A percentile compares a stretch with the other conserved stretches of the same genome.
Conservation (phyloP, 2,113 vertebrate genomes). For the Pungitius pungitius region DNA sequence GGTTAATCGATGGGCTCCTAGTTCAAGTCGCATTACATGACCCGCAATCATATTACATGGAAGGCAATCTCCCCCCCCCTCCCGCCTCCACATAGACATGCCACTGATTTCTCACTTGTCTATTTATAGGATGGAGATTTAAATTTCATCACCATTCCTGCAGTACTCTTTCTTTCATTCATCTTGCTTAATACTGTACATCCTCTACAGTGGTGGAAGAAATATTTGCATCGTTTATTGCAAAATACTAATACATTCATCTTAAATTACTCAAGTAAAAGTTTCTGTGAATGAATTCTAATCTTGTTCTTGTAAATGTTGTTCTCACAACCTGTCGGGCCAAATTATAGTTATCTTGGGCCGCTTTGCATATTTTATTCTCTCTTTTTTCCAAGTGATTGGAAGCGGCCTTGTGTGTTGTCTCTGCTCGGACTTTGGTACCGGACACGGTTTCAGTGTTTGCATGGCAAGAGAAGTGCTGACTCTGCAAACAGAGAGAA, state of each 20-base stretch:
- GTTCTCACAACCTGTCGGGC: background rate
- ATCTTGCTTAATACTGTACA: background rate
- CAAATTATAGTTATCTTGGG: background rate
- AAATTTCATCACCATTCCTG: background rate
- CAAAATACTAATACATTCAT: background rate
- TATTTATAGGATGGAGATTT: background rate
- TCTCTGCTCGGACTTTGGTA: too few relatives aligned
- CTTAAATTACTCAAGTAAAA: background rate
- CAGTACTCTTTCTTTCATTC: background rate
- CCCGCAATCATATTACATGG: background rate
- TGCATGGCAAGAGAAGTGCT: too few relatives aligned
- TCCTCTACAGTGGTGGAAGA: background rate
- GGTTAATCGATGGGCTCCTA: background rate
- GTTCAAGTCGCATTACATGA: background rate
- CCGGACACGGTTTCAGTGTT: too few relatives aligned
- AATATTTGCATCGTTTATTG: background rate
- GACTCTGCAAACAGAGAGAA: background rate
- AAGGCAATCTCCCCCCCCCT: too few relatives aligned
- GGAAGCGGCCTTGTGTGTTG: too few relatives aligned
- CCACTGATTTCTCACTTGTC: background rate
- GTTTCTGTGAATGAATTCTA: background rate
- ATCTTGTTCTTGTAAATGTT: background rate
- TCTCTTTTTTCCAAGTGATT: too few relatives aligned
- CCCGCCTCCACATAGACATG: too few relatives aligned
- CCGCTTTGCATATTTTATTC: background rate